Percentiles rank a stretch among this genome's conserved stretches.
Conservation (phyloP, 2,797 vertebrate species). For the Chelon auratus region DNA sequence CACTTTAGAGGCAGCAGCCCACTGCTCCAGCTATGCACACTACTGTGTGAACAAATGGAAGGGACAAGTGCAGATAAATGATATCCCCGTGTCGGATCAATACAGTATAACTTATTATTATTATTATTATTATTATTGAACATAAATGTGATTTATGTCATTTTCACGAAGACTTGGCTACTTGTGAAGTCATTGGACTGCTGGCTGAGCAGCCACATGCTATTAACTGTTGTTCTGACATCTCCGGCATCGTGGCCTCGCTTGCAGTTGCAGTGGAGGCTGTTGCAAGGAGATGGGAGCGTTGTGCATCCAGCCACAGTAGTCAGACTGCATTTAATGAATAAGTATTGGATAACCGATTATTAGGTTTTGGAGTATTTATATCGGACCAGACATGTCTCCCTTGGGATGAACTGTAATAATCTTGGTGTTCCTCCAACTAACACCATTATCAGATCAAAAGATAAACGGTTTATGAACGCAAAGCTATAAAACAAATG, state of each 20-base stretch:
- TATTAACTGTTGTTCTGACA: slow-evolving; percentile 41
- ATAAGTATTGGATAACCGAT: not conserved
- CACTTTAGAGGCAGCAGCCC: no score
- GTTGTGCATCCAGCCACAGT: slow-evolving; percentile 73
- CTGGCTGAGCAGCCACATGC: slow-evolving; percentile 64
- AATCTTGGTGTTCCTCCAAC: not conserved
- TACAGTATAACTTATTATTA: no score
- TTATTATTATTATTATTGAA: no score
- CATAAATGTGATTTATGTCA: no score
- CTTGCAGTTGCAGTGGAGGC: slow-evolving; percentile 61
- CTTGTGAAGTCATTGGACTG: slow-evolving; percentile 69
- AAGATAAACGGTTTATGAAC: not conserved
- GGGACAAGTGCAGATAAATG: no score
- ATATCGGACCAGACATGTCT: not conserved
- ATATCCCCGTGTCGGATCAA: no score
- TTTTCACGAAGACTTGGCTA: not conserved
- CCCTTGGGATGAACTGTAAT: not conserved
- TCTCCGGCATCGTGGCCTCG: slow-evolving; percentile 42
- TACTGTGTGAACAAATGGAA: no score
- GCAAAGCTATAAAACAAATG: no score
- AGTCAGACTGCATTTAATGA: slow-evolving; percentile 62
- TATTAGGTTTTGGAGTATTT: not conserved
- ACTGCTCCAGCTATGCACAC: no score
- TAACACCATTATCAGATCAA: not conserved
- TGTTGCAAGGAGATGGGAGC: slow-evolving; percentile 52